Conservation (phyloP, 2,113 vertebrate species). For the Scatophagus argus region DNA sequence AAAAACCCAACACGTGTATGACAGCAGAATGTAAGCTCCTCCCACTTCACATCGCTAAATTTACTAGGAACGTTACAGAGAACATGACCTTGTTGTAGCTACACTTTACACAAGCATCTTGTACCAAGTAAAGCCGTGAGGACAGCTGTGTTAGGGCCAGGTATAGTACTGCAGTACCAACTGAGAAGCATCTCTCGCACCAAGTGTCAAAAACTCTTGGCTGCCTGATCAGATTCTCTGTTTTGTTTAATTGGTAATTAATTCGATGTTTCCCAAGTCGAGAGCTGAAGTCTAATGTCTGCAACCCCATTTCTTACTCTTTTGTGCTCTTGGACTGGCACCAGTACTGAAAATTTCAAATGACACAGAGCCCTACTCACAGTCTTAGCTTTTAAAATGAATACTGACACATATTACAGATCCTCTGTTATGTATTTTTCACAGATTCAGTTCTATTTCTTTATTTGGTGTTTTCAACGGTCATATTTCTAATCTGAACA, state of each 20-base stretch:
- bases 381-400: background rate
- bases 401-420: background rate
- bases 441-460: background rate
- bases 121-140: background rate
- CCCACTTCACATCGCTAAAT: too few relatives aligned
- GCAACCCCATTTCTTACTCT: too few relatives aligned
- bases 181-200: background rate
- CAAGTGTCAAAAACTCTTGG: background rate
- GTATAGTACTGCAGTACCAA: background rate
- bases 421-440: background rate
- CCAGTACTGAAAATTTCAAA: background rate
- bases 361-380: too few relatives aligned
- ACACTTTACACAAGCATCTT: too few relatives aligned
- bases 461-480: background rate
- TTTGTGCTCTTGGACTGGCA: background rate
- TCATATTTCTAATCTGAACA: background rate
- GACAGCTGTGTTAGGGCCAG: background rate
- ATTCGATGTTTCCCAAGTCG: background rate
- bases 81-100: background rate
- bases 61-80: too few relatives aligned
- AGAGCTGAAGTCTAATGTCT: too few relatives aligned
- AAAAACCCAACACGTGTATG: background rate
- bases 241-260: background rate
- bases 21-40: too few relatives aligned
- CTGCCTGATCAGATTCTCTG: too few relatives aligned